Conservation (phyloP, 2,113 vertebrate species). For the Plecotus auritus region DNA sequence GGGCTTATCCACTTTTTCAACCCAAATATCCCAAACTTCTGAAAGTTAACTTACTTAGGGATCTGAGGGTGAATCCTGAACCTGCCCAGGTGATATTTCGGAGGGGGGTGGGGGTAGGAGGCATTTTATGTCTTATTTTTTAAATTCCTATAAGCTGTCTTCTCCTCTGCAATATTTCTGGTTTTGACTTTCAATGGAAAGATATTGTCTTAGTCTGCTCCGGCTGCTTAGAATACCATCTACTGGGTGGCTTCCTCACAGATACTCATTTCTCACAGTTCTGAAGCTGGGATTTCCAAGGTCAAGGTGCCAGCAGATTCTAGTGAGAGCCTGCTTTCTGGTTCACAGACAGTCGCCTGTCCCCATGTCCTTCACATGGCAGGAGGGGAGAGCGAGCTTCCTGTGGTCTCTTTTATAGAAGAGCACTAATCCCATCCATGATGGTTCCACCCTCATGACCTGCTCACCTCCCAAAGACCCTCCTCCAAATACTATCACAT, state of each 20-base stretch:
- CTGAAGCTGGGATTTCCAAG: neutral
- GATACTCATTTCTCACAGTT: neutral
- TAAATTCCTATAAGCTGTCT: neutral
- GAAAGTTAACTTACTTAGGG: neutral
- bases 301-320: too few species aligned
- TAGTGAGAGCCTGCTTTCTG: neutral
- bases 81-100: neutral
- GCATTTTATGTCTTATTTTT: neutral
- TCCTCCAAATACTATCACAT: neutral
- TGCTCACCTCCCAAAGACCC: neutral
- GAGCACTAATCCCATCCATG: neutral
- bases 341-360: neutral
- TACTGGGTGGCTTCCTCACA: neutral
- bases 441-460: neutral
- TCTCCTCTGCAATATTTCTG: neutral
- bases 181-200: neutral
- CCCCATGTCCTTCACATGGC: neutral
- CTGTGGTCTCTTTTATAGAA: neutral
- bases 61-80: neutral
- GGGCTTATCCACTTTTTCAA: neutral
- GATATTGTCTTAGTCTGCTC: neutral
- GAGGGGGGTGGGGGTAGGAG: rapidly evolving
- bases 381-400: neutral
- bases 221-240: neutral
- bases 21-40: neutral